Base-by-base conservation (phyloP, 2,797 vertebrate species). In the Gymnocypris eckloni region DNA sequence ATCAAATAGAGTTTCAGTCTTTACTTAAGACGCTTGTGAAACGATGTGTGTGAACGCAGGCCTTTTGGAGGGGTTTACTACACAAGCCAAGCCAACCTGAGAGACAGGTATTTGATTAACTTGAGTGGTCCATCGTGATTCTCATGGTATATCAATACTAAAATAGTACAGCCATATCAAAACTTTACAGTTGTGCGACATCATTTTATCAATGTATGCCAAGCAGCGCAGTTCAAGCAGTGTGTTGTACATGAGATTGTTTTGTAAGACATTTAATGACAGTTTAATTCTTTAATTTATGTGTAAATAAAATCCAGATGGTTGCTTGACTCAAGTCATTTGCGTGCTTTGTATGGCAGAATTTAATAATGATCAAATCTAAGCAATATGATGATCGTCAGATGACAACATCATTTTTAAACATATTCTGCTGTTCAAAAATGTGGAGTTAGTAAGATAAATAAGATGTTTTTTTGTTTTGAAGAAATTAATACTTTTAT, bases 21-120 rank as follows among this genome's bases (percentile, higher is more conserved):
- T 88, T 82, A 80, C 82, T 88, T 79, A 83, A 75, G 52, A 56
- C 33, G 70, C 71, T 77, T 86, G 85, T 85, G 87, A 88, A 89
- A 82, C 1, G 61, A 80, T 78, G 64, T 45, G 66, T 87, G 83
- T 82, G 28, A 83, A 81, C 41, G 37, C 37, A 48, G 45, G 52
- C 25, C 56, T 64, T 48, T 75, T 61, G 66, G 73, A 79, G 50
- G 50, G 71, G 71, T 76, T 77, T 48, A 45, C 61, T 81, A 80
- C 45, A 69, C 28, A 4, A 64, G 72, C 52, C 28, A 4, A 64
- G 72, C 64, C 75, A 61, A 25, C 72, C 18, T 59, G 33, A 83
- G 66, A 39, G 66, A 59, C 39, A 78, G 70, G 81, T 80, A 22
- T 52, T 80, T 39, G 79, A 72, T n/a, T 16, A 41, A n/a, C 28